Conservation (phyloP, 2,888 invertebrate species). For the Drosophila differens region DNA sequence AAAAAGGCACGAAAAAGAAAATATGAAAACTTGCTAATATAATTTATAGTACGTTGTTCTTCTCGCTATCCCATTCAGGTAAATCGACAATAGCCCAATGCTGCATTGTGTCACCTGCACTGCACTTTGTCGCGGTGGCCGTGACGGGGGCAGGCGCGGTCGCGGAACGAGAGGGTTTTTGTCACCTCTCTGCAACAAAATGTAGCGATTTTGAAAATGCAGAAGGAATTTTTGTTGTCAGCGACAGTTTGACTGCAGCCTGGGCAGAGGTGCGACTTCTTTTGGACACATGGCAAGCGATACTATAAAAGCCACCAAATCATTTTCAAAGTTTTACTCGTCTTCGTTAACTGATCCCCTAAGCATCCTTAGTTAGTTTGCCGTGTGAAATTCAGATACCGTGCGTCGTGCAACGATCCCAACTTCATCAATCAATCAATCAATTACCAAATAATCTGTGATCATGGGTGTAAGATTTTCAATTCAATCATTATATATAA, state of each 20-base stretch:
- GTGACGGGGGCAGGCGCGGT: background rate
- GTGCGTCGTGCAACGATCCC: background rate
- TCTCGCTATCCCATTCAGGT: slow-evolving; percentile 45
- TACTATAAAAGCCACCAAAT: slow-evolving; percentile 4
- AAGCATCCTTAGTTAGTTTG: slow-evolving; percentile 7
- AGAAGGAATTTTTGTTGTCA: slow-evolving; percentile 66
- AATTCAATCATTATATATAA: background rate
- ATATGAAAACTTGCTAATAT: slow-evolving; percentile 26
- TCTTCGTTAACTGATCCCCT: slow-evolving; percentile 1
- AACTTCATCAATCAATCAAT: background rate
- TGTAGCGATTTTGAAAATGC: slow-evolving; percentile 36
- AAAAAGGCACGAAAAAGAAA: background rate
- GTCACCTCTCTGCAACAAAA: slow-evolving; percentile 1
- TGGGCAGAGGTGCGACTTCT: slow-evolving; percentile 19
- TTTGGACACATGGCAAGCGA: slow-evolving; percentile 3
- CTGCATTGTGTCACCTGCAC: slow-evolving; percentile 46
- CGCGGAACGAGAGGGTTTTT: background rate
- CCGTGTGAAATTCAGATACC: background rate
- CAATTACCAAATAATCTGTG: slow-evolving; percentile 11
- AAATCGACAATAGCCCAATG: slow-evolving; percentile 47
- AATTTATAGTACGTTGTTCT: slow-evolving; percentile 48
- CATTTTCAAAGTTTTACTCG: slow-evolving; percentile 4
- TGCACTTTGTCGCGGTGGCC: background rate
- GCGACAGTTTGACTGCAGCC: slow-evolving; percentile 42
- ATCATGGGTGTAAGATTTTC: slow-evolving; percentile 47